These are phyloP conservation scores for Luscinia megarhynchos DNA, from an alignment of 2,797 vertebrate species.

Conservation along the genomic window DNA sequence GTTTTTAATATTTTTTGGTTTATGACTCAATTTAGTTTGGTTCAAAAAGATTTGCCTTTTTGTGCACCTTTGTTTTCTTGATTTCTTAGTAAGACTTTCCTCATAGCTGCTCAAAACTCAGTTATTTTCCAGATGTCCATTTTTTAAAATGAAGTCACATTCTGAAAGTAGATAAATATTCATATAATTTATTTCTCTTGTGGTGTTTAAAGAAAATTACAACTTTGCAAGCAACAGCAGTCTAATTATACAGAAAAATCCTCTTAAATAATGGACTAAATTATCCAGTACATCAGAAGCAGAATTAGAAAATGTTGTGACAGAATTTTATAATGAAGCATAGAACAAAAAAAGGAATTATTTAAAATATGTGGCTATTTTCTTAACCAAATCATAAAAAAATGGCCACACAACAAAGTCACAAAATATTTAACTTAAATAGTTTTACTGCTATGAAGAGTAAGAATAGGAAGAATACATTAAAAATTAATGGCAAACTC, in stretches of 20 bases:
- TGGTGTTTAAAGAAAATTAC: background rate
- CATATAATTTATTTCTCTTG: background rate
- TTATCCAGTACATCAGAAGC: background rate
- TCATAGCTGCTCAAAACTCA: background rate
- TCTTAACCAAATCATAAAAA: background rate
- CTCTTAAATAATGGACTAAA: background rate
- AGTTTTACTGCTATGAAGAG: background rate
- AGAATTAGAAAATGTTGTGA: background rate
- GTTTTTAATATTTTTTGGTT: background rate
- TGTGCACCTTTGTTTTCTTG: background rate
- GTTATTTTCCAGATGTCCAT: background rate
- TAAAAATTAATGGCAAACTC: background rate
- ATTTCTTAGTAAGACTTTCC: background rate
- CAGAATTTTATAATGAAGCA: background rate
- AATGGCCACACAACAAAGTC: background rate
- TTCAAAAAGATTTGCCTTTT: background rate
- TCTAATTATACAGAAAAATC: background rate
- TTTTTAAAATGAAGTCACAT: background rate
- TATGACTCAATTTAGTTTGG: background rate
- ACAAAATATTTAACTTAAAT: background rate
- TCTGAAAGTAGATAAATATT: background rate
- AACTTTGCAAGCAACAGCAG: background rate
- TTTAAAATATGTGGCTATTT: background rate
- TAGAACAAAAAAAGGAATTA: background rate
- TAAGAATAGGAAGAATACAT: accelerated